Percentiles rank a stretch among this genome's conserved stretches.
phyloP scores from a whole-genome alignment of 2,113 vertebrate species.

The Phrynosoma blainvillii region DNA sequence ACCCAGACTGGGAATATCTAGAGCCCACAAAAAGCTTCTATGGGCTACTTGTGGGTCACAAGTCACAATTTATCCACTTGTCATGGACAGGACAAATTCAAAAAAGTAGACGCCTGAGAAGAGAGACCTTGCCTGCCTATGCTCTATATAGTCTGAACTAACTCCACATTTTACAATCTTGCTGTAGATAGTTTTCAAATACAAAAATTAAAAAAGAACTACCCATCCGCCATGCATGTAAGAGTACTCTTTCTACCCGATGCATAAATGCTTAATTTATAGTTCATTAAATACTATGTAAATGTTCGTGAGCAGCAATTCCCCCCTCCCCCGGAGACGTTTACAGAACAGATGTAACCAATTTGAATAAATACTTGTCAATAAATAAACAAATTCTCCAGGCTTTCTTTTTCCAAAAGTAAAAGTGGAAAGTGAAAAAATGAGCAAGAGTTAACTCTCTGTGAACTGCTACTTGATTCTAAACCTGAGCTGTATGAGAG shows the following conservation, averaged over 20 bases:
- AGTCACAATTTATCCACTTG: neutral
- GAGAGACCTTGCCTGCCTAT: neutral
- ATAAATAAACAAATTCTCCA: slow-evolving; percentile 49
- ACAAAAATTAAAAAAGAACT: neutral
- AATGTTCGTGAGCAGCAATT: slow-evolving; percentile 41
- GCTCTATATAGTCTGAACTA: neutral
- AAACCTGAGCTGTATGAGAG: slow-evolving; percentile 27
- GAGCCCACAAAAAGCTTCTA: too few species aligned
- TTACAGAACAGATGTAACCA: slow-evolving; percentile 60
- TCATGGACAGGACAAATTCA: neutral
- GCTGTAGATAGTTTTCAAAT: neutral
- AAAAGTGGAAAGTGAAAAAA: neutral
- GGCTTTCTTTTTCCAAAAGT: neutral
- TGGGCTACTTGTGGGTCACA: neutral
- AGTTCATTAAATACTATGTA: slow-evolving; percentile 65
- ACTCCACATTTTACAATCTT: neutral
- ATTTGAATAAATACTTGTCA: slow-evolving; percentile 68
- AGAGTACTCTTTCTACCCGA: slow-evolving; percentile 53
- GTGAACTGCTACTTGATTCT: slow-evolving; percentile 22
- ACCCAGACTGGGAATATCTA: too few species aligned
- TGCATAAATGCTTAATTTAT: slow-evolving; percentile 66
- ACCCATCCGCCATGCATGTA: slow-evolving; percentile 25
- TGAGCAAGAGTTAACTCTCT: slow-evolving; percentile 35
- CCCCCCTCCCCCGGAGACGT: neutral
- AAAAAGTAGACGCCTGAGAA: neutral